Evolutionary conservation across 1,140 invertebrate genomes (phyloP).

Genomic region (Calosoma granatense): DNA sequence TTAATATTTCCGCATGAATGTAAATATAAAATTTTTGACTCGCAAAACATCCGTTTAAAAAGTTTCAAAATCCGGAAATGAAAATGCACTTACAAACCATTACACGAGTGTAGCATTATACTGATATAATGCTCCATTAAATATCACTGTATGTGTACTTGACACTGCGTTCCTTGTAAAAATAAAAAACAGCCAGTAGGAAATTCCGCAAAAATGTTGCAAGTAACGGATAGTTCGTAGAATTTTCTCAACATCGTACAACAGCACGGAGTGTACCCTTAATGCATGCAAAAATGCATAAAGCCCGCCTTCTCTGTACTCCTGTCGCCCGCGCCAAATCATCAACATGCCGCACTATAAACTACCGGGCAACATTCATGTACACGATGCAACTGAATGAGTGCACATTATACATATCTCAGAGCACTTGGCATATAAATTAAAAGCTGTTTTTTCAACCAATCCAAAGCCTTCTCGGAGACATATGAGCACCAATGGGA

Average conservation of each 20-base stretch:
- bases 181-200: no score
- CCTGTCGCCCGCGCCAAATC: neutral
- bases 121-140: no score
- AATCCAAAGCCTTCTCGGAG: slow-evolving; percentile 22
- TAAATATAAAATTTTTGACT: no score
- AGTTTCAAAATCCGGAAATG: no score
- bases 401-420: slow-evolving; percentile 26
- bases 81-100: no score
- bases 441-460: slow-evolving; percentile 26
- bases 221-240: no score
- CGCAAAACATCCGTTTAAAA: no score
- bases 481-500: slow-evolving; percentile 22
- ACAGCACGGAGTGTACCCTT: neutral
- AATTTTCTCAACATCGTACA: neutral
- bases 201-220: no score
- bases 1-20: no score
- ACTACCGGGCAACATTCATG: neutral
- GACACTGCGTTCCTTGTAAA: no score
- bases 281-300: slow-evolving; percentile 9
- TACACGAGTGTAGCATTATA: no score
- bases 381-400: slow-evolving; percentile 22
- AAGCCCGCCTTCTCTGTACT: neutral
- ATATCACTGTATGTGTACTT: no score
- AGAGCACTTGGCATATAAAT: slow-evolving; percentile 26
- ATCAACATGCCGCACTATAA: neutral